Base-by-base conservation (phyloP, 1,140 invertebrate species). In the Lasioglossum baleicum region DNA sequence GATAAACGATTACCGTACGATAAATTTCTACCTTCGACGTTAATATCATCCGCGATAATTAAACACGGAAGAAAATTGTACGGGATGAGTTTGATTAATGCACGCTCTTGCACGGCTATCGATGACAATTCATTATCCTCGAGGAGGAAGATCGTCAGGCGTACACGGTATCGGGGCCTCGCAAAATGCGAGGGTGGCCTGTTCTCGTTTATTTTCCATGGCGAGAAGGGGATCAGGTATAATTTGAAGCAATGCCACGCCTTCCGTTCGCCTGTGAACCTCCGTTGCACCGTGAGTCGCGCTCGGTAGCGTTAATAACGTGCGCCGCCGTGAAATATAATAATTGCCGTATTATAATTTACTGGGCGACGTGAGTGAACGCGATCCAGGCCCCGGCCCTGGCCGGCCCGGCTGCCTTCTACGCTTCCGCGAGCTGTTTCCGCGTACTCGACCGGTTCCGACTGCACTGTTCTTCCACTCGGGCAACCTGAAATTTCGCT, bases 181-280 rank as follows among this genome's bases (percentile, higher is more conserved):
- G 35, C n/a, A 60, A 35, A 65, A 26, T 35, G 44, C 73, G 22
- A 75, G 73, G 71, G 42, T 61, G 56, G 75, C n/a, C 66, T 13
- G 63, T 66, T 60, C 81, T 80, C 76, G 80, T 86, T 80, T 75
- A 74, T 84, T 86, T 84, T 86, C 75, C 75, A 48, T 64, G 75
- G 60, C 64, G 72, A 75, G 69, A 83, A 86, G 67, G 56, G 63
- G 75, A 73, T 61, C 58, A 64, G 76, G 82, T 87, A 84, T 89
- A 89, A 89, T 89, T 88, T 85, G 87, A 85, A 85, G 77, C 84
- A 82, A 80, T 81, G 83, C 84, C 83, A 88, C 83, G 88, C 84
- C 88, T 88, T 83, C 60, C 64, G 65, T 82, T 73, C 15, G 69
- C 26, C 66, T n/a, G 60, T 67, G 48, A 63, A 42, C 48, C 66